A percentile compares a stretch with the other conserved stretches of the same genome.
These are phyloP conservation scores for Lemur catta DNA, from an alignment of 2,797 vertebrate genomes.

Conservation along the genomic window DNA sequence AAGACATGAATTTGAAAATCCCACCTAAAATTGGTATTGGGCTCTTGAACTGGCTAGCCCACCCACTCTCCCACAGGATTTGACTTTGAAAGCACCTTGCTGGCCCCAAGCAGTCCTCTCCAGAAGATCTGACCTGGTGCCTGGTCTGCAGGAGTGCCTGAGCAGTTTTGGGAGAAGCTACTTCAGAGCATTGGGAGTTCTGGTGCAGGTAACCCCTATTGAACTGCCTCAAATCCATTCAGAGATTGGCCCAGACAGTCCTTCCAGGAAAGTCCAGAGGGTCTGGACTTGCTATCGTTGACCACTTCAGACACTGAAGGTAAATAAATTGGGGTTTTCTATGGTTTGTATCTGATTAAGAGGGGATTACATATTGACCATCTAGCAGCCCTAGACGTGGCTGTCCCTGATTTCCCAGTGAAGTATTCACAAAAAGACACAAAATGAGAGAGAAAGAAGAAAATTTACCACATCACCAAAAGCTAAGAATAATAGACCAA, in stretches of 20 bases:
- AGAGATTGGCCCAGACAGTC: neutral
- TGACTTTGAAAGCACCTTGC: neutral
- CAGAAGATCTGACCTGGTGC: neutral
- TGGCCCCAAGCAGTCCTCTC: neutral
- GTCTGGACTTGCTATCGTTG: neutral
- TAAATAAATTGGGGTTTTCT: neutral
- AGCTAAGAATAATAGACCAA: neutral
- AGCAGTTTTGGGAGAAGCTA: neutral
- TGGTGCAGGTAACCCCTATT: neutral
- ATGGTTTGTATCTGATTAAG: neutral
- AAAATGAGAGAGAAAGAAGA: neutral
- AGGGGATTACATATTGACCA: neutral
- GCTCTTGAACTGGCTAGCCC: neutral
- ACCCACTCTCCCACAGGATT: neutral
- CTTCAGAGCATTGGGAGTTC: fast-evolving
- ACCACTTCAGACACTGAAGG: neutral
- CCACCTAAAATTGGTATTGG: neutral
- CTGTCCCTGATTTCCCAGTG: neutral
- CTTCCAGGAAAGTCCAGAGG: neutral
- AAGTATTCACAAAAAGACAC: neutral
- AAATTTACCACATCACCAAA: neutral
- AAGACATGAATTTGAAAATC: constrained; percentile 39
- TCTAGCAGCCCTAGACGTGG: neutral
- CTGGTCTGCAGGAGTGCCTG: neutral
- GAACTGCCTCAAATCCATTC: neutral